These are phyloP conservation scores for Myiagra hebetior DNA, from an alignment of 2,113 vertebrate species.

Conservation along the genomic window DNA sequence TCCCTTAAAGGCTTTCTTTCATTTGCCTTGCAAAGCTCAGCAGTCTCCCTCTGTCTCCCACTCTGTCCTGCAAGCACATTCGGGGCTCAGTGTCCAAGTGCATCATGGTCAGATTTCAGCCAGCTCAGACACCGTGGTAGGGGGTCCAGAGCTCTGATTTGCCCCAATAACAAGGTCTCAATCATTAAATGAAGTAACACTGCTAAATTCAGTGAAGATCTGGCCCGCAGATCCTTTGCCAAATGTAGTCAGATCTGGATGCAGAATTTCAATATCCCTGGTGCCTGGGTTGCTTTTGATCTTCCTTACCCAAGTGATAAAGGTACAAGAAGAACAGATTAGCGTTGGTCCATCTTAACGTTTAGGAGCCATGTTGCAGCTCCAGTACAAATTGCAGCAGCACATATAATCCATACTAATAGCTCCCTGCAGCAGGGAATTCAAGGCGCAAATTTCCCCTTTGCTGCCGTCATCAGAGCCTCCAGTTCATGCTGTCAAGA, in stretches of 20 bases:
- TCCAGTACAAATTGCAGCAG: background rate
- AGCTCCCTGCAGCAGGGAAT: background rate
- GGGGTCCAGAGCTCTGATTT: background rate
- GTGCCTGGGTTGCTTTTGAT: conserved; percentile 8
- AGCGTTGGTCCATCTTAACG: background rate
- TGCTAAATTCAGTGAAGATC: background rate
- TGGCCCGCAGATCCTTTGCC: background rate
- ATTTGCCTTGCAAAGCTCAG: conserved; percentile 19
- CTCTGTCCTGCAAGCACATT: fast-evolving
- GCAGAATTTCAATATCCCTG: background rate
- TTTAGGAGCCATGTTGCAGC: background rate
- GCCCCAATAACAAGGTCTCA: background rate
- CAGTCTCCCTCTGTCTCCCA: background rate
- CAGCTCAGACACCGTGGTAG: background rate
- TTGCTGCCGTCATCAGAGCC: background rate
- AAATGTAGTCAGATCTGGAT: background rate
- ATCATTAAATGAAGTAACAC: background rate
- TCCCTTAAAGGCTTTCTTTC: conserved; percentile 1
- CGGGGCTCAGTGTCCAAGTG: background rate
- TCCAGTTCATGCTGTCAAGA: background rate
- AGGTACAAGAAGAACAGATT: conserved; percentile 8
- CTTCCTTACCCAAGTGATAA: background rate
- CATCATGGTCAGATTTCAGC: background rate
- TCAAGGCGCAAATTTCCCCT: background rate
- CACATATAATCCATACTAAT: background rate